A percentile compares a stretch with the other conserved stretches of the same genome.
Evolutionary conservation across 2,113 vertebrate species (phyloP).

Genomic region (Alaudala cheleensis): DNA sequence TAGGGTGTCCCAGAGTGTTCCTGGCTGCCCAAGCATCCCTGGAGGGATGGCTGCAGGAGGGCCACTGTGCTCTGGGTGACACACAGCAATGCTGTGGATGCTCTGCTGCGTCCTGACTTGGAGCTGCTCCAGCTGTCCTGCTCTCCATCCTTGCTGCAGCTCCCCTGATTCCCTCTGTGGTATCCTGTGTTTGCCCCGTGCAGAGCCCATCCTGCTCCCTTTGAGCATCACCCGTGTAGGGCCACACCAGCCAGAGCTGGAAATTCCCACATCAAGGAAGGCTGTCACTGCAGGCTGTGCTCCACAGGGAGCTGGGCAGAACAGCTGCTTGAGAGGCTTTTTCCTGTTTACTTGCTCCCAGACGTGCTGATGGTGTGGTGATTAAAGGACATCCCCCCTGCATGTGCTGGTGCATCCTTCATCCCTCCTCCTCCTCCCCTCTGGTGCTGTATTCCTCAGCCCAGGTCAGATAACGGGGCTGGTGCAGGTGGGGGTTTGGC

Average conservation of each 20-base stretch:
- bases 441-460: background rate
- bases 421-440: background rate
- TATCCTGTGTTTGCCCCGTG: rapidly evolving
- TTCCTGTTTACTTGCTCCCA: constrained; percentile 70
- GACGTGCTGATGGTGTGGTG: background rate
- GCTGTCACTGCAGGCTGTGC: background rate
- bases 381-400: constrained; percentile 23
- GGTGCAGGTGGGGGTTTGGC: background rate
- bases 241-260: background rate
- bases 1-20: background rate
- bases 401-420: background rate
- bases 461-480: background rate
- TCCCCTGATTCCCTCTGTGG: background rate
- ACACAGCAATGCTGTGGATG: rapidly evolving
- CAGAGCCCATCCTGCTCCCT: background rate
- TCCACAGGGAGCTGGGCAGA: background rate
- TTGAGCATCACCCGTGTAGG: background rate
- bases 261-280: background rate
- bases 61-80: background rate
- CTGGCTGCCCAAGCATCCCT: background rate
- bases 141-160: background rate
- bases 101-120: background rate
- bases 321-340: constrained; percentile 53
- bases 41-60: background rate
- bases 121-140: background rate